These are phyloP conservation scores for Nycticorax nycticorax DNA, from an alignment of 2,113 vertebrate species.

Conservation along the genomic window DNA sequence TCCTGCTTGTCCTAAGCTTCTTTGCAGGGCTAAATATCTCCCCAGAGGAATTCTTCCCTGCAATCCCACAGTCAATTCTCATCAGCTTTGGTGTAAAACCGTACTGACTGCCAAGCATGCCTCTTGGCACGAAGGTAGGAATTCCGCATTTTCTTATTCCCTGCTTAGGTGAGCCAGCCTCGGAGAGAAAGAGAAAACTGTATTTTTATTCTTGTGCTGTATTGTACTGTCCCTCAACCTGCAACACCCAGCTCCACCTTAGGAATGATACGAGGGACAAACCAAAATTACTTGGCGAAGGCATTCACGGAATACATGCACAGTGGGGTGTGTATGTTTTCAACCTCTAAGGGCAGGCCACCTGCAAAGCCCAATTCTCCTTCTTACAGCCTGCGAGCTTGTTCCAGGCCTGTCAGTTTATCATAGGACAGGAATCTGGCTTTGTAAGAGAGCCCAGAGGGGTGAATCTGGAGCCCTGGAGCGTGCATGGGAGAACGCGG, in stretches of 20 bases:
- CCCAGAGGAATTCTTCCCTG: constrained; percentile 74
- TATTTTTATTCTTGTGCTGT: neutral
- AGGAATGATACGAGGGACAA: neutral
- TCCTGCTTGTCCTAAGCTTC: constrained; percentile 77
- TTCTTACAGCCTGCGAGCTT: neutral
- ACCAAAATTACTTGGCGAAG: neutral
- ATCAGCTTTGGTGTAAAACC: constrained; percentile 78
- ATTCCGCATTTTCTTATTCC: neutral
- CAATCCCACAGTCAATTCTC: constrained; percentile 68
- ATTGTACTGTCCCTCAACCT: neutral
- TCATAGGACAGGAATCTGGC: neutral
- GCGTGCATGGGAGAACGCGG: rapidly evolving
- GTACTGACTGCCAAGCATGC: constrained; percentile 71
- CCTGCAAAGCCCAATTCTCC: rapidly evolving
- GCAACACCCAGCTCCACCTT: neutral
- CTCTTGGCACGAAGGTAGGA: constrained; percentile 77
- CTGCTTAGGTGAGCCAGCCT: neutral
- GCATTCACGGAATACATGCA: neutral
- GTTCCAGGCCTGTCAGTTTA: neutral
- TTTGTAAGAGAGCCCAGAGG: neutral
- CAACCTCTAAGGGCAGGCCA: neutral
- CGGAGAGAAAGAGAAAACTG: neutral
- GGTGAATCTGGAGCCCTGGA: neutral
- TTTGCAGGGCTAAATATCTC: constrained; percentile 76
- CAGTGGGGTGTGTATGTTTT: rapidly evolving